Conservation (phyloP, 2,113 vertebrate species). For the Mesitornis unicolor region DNA sequence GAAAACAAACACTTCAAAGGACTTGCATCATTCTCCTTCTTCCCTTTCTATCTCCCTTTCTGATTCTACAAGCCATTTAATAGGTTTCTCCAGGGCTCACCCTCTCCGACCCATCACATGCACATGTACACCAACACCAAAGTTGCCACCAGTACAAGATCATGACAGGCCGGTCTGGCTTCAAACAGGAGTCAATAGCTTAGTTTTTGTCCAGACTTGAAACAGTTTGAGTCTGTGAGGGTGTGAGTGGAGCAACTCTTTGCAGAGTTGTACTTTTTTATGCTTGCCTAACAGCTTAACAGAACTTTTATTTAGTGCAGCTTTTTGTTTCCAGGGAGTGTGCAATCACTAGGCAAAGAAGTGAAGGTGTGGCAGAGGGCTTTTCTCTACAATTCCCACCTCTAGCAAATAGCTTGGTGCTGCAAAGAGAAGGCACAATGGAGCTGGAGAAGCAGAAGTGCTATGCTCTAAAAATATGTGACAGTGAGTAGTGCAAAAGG, state of each 20-base stretch:
- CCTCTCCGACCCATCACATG: background rate
- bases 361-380: background rate
- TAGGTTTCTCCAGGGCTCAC: background rate
- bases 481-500: background rate
- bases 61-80: background rate
- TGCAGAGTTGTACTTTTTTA: background rate
- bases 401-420: background rate
- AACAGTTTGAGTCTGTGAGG: background rate
- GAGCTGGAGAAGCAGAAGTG: background rate
- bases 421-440: background rate
- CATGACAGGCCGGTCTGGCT: background rate
- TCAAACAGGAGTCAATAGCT: background rate
- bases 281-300: background rate
- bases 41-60: background rate
- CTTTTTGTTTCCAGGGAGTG: background rate
- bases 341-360: background rate
- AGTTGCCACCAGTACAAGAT: background rate
- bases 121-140: background rate
- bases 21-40: background rate
- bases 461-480: conserved; percentile 2
- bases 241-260: background rate
- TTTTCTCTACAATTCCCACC: background rate
- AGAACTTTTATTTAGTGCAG: background rate
- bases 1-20: background rate
- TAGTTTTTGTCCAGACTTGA: background rate